Percentiles rank a stretch among this genome's conserved stretches.
Evolutionary conservation across 2,797 vertebrate species (phyloP).

Genomic region (Enteromius radiatus): DNA sequence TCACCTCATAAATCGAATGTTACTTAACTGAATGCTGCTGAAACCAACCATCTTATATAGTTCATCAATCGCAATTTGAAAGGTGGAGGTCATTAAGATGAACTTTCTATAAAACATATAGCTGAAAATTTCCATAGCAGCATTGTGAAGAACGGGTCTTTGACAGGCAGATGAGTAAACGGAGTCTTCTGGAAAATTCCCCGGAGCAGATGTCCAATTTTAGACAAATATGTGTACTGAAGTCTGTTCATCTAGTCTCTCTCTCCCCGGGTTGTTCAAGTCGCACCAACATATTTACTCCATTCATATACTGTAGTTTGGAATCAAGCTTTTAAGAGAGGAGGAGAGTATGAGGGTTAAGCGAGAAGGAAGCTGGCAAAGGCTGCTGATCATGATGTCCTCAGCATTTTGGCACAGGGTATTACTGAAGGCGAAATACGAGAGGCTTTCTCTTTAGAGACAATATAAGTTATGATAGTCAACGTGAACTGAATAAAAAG

Average conservation of each 20-base stretch:
- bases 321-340: neutral
- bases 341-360: neutral
- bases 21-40: conserved; percentile 1
- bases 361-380: conserved; percentile 28
- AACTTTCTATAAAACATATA: conserved; percentile 11
- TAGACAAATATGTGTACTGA: conserved; percentile 25
- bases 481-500: neutral
- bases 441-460: neutral
- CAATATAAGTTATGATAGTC: neutral
- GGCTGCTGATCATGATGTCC: conserved; percentile 11
- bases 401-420: conserved; percentile 37
- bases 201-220: conserved; percentile 46
- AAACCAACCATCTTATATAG: neutral
- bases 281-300: neutral
- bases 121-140: conserved; percentile 19
- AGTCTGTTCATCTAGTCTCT: neutral
- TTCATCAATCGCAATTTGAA: neutral
- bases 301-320: neutral
- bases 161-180: conserved; percentile 25
- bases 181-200: conserved; percentile 46
- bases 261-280: neutral
- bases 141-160: conserved; percentile 9
- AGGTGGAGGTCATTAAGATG: conserved; percentile 2
- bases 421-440: conserved; percentile 25
- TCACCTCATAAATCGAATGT: neutral